phyloP scores from a whole-genome alignment of 2,888 invertebrate species.

The Catocala nupta region DNA sequence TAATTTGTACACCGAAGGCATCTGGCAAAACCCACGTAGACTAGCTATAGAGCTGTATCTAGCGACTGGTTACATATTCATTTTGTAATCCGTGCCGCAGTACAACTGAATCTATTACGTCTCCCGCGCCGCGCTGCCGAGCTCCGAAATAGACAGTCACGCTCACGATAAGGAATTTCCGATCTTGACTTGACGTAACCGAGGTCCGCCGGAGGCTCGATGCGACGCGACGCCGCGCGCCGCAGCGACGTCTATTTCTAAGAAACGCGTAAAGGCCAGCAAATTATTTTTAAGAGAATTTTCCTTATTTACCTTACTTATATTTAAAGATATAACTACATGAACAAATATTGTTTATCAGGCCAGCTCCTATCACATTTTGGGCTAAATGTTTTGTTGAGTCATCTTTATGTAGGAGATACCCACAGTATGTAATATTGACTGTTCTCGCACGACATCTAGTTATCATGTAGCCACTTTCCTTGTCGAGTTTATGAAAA shows the following conservation, averaged over 20 bases:
- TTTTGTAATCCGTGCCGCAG: slow-evolving; percentile 22
- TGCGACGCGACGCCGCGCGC: not conserved
- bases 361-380: too few species aligned
- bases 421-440: too few species aligned
- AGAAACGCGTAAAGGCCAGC: slow-evolving; percentile 63
- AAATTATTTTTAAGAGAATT: slow-evolving; percentile 47
- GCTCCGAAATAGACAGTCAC: slow-evolving; percentile 62
- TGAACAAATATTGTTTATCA: slow-evolving; percentile 4
- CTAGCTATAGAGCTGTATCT: slow-evolving; percentile 8
- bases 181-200: slow-evolving; percentile 62
- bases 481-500: too few species aligned
- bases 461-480: too few species aligned
- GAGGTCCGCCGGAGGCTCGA: slow-evolving; percentile 52
- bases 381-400: too few species aligned
- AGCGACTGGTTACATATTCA: slow-evolving; percentile 29
- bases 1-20: not conserved
- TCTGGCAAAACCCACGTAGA: slow-evolving; percentile 32
- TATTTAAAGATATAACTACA: slow-evolving; percentile 16
- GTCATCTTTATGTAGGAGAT: too few species aligned
- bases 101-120: not conserved
- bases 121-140: not conserved
- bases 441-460: too few species aligned
- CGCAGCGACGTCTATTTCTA: slow-evolving; percentile 55
- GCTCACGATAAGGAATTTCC: slow-evolving; percentile 72
- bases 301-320: slow-evolving; percentile 64